These are phyloP conservation scores for Microcaecilia unicolor DNA, from an alignment of 2,797 vertebrate genomes.

Conservation along the genomic window DNA sequence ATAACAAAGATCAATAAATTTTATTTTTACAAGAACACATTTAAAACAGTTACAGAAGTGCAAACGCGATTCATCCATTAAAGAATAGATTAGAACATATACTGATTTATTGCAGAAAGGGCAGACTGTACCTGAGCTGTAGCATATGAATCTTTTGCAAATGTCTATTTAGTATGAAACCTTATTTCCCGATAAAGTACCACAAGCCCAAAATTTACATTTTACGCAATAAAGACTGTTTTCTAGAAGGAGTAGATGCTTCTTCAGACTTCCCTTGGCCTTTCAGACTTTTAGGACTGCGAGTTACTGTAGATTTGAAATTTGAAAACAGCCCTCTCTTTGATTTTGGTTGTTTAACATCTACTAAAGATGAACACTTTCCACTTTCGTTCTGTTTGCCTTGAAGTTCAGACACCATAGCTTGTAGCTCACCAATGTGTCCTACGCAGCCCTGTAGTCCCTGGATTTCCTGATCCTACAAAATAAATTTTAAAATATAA, in stretches of 20 bases:
- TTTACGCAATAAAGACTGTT: conserved; percentile 18
- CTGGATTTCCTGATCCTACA: conserved; percentile 49
- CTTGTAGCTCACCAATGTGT: conserved; percentile 52
- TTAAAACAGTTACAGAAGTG: too few relatives aligned
- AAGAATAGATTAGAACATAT: too few relatives aligned
- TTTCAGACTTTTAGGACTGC: conserved; percentile 43
- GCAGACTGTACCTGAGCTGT: too few relatives aligned
- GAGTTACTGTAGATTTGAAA: conserved; percentile 62
- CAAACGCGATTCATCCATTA: too few relatives aligned
- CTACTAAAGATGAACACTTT: conserved; percentile 23
- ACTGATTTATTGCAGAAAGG: too few relatives aligned
- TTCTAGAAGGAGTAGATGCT: conserved; percentile 14
- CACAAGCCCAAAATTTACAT: too few relatives aligned
- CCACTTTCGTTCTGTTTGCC: conserved; percentile 40
- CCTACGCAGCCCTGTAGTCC: conserved; percentile 34
- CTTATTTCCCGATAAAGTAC: too few relatives aligned
- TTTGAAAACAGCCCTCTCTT: conserved; percentile 67
- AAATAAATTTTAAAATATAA: too few relatives aligned
- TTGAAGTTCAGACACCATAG: conserved; percentile 49
- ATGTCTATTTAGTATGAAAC: too few relatives aligned
- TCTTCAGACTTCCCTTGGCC: conserved; percentile 36
- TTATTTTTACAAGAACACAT: too few relatives aligned
- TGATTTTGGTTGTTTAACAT: conserved; percentile 41
- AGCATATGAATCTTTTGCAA: too few relatives aligned
- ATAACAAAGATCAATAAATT: too few relatives aligned